Conservation (phyloP, 1,140 invertebrate genomes). For the Drosophila guanche region DNA sequence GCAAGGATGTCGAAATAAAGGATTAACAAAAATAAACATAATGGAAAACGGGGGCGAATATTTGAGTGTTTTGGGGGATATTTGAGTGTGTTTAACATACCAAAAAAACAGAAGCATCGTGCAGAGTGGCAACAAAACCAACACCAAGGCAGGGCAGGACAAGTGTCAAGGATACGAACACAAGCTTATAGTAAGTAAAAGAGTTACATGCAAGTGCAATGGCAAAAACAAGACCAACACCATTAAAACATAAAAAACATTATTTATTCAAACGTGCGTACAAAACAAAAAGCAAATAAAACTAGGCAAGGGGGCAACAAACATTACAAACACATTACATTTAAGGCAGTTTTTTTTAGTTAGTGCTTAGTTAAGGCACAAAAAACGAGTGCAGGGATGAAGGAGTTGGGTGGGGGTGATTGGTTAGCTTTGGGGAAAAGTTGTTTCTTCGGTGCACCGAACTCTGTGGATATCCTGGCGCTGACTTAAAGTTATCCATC, state of each 20-base stretch:
- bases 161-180: background rate
- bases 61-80: constrained; percentile 1
- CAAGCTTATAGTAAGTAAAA: constrained; percentile 16
- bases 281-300: constrained; percentile 18
- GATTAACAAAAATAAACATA: constrained; percentile 23
- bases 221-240: constrained; percentile 19
- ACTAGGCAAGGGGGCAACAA: background rate
- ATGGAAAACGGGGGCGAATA: too few relatives aligned
- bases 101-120: constrained; percentile 16
- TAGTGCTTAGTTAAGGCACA: too few relatives aligned
- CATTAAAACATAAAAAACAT: constrained; percentile 14
- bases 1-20: constrained; percentile 25
- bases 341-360: too few relatives aligned
- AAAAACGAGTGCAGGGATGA: too few relatives aligned
- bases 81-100: constrained; percentile 52
- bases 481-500: too few relatives aligned
- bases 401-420: too few relatives aligned
- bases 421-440: too few relatives aligned
- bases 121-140: constrained; percentile 41
- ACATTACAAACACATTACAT: too few relatives aligned
- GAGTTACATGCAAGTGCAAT: constrained; percentile 4
- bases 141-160: constrained; percentile 23
- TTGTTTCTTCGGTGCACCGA: too few relatives aligned
- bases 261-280: constrained; percentile 27
- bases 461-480: too few relatives aligned